phyloP scores from a whole-genome alignment of 1,140 invertebrate genomes.

The Atopsyche davidsoni region DNA sequence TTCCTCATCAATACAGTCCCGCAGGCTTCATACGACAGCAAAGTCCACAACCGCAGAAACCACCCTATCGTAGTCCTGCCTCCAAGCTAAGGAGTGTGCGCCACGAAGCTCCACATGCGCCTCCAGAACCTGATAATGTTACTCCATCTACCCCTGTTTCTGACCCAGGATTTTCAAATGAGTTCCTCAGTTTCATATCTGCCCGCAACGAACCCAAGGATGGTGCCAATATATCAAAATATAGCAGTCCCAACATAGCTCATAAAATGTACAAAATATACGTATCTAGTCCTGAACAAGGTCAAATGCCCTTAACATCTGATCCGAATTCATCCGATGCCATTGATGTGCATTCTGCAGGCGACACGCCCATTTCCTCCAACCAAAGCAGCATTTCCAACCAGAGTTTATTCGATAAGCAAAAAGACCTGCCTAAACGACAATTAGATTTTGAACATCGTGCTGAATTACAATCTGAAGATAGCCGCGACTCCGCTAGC shows the following conservation, averaged over 20 bases:
- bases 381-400: constrained; percentile 39
- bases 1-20: background rate
- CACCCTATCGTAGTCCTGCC: constrained; percentile 38
- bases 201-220: constrained; percentile 48
- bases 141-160: constrained; percentile 5
- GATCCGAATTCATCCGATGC: constrained; percentile 34
- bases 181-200: constrained; percentile 46
- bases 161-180: constrained; percentile 42
- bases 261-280: constrained; percentile 50
- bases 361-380: constrained; percentile 37
- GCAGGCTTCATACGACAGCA: background rate
- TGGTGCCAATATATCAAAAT: constrained; percentile 47
- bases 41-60: constrained; percentile 27
- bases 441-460: constrained; percentile 46
- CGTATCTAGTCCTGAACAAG: constrained; percentile 48
- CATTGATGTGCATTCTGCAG: constrained; percentile 44
- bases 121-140: constrained; percentile 2
- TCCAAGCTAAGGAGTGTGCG: constrained; percentile 41
- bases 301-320: constrained; percentile 43
- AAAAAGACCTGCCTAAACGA: constrained; percentile 46
- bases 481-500: constrained; percentile 45
- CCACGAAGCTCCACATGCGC: constrained; percentile 41
- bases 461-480: constrained; percentile 43
- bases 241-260: constrained; percentile 46
- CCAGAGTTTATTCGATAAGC: constrained; percentile 39